Evolutionary conservation across 1,140 invertebrate species (phyloP), one percentile per base, ranked within the genome.

Genomic region (Steinernema feltiae): DNA sequence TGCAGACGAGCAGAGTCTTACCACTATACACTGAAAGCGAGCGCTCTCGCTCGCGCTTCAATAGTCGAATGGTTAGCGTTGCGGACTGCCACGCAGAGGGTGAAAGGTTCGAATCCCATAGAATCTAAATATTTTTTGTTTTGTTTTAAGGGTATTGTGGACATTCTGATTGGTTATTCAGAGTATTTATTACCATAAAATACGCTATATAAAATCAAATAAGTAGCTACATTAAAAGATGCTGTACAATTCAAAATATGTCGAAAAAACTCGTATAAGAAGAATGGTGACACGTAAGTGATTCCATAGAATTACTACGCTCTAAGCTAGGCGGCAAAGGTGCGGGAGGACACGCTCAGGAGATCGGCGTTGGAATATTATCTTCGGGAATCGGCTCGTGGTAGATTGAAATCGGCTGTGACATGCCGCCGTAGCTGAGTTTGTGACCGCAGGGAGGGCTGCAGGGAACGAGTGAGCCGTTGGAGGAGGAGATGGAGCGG

Each of bases 201-300:
- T n/a, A n/a, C n/a, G n/a, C n/a, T n/a, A n/a, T n/a, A n/a, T n/a
- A n/a, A n/a, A n/a, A n/a, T n/a, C n/a, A n/a, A n/a, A n/a, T n/a
- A n/a, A n/a, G n/a, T n/a, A n/a, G n/a, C n/a, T n/a, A n/a, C n/a
- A n/a, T n/a, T n/a, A n/a, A n/a, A n/a, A n/a, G n/a, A n/a, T n/a
- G n/a, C n/a, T n/a, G n/a, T n/a, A n/a, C n/a, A n/a, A n/a, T n/a
- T n/a, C n/a, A n/a, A n/a, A n/a, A n/a, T n/a, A n/a, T n/a, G n/a
- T n/a, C n/a, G n/a, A n/a, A n/a, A n/a, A n/a, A n/a, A 41, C 35
- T 41, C 35, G 35, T 41, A 41, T 41, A 41, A 41, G 35, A 41
- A 7, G 53, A 63, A 63, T 63, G 53, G 24, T 63, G 53, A 63
- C 53, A 21, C 53, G 53, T 63, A 63, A 63, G 53, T 63, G 53